Evolutionary conservation across 2,797 vertebrate species (phyloP).

Genomic region (Darevskia nairensis): DNA sequence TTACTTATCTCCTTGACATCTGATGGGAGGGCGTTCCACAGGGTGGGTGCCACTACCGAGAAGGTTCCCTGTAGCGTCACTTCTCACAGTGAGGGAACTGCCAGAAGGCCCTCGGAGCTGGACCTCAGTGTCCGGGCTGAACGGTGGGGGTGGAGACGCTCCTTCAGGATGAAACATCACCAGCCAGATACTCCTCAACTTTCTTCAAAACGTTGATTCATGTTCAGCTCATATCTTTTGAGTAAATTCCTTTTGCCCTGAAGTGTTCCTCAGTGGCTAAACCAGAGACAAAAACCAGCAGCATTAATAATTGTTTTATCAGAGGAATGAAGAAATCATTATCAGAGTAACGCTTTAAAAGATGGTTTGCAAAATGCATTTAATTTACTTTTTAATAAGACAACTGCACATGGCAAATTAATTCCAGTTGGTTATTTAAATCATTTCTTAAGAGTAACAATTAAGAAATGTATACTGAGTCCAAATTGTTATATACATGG

Average conservation of each 20-base stretch:
- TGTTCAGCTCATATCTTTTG: background rate
- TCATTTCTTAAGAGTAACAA: constrained; percentile 49
- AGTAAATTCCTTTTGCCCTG: background rate
- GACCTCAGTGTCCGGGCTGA: no score
- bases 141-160: no score
- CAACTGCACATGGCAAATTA: constrained; percentile 59
- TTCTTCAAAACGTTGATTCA: background rate
- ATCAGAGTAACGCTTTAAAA: constrained; percentile 55
- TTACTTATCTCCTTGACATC: no score
- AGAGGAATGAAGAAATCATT: constrained; percentile 35
- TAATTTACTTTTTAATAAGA: constrained; percentile 68
- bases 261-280: background rate
- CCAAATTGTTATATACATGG: constrained; percentile 31
- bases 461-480: constrained; percentile 45
- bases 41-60: no score
- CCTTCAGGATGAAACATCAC: background rate
- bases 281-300: constrained; percentile 6
- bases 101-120: no score
- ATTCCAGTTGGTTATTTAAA: constrained; percentile 50
- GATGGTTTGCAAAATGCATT: constrained; percentile 56
- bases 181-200: background rate
- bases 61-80: no score
- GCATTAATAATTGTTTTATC: constrained; percentile 56
- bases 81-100: no score
- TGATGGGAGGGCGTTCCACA: no score